Conservation (phyloP, 2,113 vertebrate species). For the Rhinolophus sinicus region DNA sequence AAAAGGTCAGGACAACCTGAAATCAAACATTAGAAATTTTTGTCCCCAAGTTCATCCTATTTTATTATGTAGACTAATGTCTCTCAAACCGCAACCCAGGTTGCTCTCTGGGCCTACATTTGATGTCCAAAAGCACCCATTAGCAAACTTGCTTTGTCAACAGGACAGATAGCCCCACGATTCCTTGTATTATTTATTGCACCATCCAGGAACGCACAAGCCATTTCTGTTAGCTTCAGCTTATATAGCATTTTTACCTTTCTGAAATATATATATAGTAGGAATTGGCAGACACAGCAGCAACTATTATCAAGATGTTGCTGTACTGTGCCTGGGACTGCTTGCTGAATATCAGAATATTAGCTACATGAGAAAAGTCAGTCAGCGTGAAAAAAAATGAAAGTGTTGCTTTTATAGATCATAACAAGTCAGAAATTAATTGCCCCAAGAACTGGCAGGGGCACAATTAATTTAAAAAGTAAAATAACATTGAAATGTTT, state of each 20-base stretch:
- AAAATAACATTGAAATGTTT: not conserved
- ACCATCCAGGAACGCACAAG: not conserved
- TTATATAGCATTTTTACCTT: not conserved
- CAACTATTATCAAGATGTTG: too few species aligned
- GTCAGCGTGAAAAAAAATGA: not conserved
- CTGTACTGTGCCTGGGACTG: fast-evolving
- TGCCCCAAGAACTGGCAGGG: too few species aligned
- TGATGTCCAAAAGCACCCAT: not conserved
- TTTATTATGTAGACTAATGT: not conserved
- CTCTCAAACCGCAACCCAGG: not conserved
- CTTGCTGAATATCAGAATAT: not conserved
- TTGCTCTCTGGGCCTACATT: not conserved
- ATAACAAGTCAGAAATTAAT: not conserved
- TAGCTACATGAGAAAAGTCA: not conserved
- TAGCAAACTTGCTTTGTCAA: not conserved
- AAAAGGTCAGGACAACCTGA: not conserved
- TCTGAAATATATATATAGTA: not conserved
- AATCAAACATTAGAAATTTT: not conserved
- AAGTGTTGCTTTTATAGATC: not conserved
- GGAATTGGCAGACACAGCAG: not conserved
- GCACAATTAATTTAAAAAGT: too few species aligned
- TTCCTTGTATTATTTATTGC: not conserved
- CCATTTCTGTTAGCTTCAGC: not conserved
- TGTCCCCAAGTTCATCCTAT: not conserved
- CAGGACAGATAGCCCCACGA: not conserved